Evolutionary conservation across 2,797 vertebrate species (phyloP), one percentile per base, ranked within the genome.

Genomic region (Luscinia megarhynchos): DNA sequence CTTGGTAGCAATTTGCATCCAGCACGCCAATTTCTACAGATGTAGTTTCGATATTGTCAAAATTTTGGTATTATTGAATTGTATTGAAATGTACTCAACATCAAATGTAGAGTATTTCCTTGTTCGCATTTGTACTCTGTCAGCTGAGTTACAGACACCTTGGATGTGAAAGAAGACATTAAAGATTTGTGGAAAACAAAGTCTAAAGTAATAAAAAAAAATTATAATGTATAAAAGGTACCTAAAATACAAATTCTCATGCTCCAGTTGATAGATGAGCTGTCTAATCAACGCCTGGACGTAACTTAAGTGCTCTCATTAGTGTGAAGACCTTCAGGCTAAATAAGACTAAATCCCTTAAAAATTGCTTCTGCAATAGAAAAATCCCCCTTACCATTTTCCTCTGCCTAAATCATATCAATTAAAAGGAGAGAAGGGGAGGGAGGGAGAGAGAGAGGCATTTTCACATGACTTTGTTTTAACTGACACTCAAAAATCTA

Each of bases 251-350:
- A 95, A 96, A 97, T 97, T 97, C 96, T 97, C 96, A 97, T 96
- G 97, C 97, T 97, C 96, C 96, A 97, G 97, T 97, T 97, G 96
- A 98, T 96, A 98, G 97, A 98, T 97, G 97, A 97, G 97, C 97
- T 98, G 97, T 97, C 97, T 97, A 98, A 98, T 98, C 97, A 98
- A 97, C 96, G 96, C 97, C 96, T 97, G 95, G 96, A 97, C 83
- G 87, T 95, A 97, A 98, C 96, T 98, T 98, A 98, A 98, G 98
- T 98, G 98, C 97, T 98, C 97, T 98, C 97, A 98, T 98, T 98
- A 98, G 98, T 96, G 97, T 96, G 97, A 96, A 97, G 95, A 98
- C 98, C 98, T 98, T 97, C 97, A 93, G 98, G 98, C 97, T 97
- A 98, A 98, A 97, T 96, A 98, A 97, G 94, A 88, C 95, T 97